Percentiles rank a stretch among this genome's conserved stretches.
These are phyloP conservation scores for Aphelocoma coerulescens DNA, from an alignment of 2,113 vertebrate species.

Conservation along the genomic window DNA sequence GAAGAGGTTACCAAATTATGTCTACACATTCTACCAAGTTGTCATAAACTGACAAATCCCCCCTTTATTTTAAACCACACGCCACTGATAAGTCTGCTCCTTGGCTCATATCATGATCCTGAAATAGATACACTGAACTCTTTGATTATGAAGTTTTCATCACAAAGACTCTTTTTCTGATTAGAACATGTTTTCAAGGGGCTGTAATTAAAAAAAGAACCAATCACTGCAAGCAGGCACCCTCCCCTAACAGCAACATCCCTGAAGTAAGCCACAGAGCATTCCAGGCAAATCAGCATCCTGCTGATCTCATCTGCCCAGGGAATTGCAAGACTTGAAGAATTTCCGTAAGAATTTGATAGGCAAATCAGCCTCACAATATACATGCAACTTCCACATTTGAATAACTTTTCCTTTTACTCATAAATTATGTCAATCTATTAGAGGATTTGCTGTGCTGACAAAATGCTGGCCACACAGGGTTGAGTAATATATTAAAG, in stretches of 20 bases:
- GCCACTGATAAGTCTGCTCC: neutral
- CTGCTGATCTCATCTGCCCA: neutral
- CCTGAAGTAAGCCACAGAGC: neutral
- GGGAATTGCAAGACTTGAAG: neutral
- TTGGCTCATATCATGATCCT: neutral
- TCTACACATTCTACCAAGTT: neutral
- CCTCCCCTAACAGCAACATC: neutral
- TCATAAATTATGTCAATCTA: conserved; percentile 45
- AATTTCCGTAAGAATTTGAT: neutral
- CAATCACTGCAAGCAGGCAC: neutral
- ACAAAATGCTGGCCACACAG: conserved; percentile 31
- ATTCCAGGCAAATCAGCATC: neutral
- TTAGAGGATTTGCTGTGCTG: conserved; percentile 41
- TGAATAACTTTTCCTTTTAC: conserved; percentile 13
- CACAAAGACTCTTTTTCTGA: neutral
- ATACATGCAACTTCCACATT: neutral
- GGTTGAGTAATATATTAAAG: conserved; percentile 33
- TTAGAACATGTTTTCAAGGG: neutral
- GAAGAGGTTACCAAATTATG: neutral
- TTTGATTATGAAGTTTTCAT: neutral
- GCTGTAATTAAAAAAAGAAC: neutral
- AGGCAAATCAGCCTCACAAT: neutral
- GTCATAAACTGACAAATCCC: neutral
- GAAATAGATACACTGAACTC: neutral
- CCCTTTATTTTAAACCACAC: neutral